A percentile compares a stretch with the other conserved stretches of the same genome.
phyloP scores from a whole-genome alignment of 1,140 invertebrate species.

The Anoplolepis gracilipes region DNA sequence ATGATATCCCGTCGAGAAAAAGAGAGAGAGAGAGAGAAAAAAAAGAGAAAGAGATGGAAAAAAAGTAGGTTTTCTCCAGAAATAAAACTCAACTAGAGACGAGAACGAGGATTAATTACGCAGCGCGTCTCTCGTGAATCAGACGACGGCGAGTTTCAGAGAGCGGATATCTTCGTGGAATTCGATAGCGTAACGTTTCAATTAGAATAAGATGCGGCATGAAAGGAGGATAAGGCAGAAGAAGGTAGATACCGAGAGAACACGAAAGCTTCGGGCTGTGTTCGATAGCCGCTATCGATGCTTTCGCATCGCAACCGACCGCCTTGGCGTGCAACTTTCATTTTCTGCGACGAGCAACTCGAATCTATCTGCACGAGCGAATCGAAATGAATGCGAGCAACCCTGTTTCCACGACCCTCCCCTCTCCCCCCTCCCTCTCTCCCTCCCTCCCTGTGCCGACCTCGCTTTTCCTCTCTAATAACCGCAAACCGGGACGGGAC shows the following conservation, averaged over 20 bases:
- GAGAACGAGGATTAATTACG: not conserved
- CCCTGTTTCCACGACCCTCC: not conserved
- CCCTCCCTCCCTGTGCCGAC: not conserved
- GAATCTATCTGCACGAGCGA: not conserved
- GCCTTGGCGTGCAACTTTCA: constrained; percentile 10
- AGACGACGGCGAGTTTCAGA: not conserved
- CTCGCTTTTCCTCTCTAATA: not conserved
- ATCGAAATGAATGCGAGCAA: not conserved
- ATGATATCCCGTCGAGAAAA: not conserved
- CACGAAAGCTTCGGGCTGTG: not conserved
- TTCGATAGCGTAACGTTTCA: constrained; percentile 10
- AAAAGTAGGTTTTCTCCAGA: not conserved
- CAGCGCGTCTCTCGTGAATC: not conserved
- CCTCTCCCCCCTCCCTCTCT: not conserved
- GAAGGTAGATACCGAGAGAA: not conserved
- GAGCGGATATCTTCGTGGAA: not conserved
- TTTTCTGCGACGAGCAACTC: not conserved
- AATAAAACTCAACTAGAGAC: not conserved
- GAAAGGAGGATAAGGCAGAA: too few relatives aligned
- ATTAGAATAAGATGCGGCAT: constrained; percentile 1
- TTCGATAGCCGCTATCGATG: constrained; percentile 6
- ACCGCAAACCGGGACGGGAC: not conserved
- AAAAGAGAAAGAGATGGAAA: not conserved
- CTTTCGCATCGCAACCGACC: not conserved
- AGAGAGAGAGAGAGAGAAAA: not conserved